Base-by-base conservation (phyloP, 2,797 vertebrate species). In the Sardinella longiceps region DNA sequence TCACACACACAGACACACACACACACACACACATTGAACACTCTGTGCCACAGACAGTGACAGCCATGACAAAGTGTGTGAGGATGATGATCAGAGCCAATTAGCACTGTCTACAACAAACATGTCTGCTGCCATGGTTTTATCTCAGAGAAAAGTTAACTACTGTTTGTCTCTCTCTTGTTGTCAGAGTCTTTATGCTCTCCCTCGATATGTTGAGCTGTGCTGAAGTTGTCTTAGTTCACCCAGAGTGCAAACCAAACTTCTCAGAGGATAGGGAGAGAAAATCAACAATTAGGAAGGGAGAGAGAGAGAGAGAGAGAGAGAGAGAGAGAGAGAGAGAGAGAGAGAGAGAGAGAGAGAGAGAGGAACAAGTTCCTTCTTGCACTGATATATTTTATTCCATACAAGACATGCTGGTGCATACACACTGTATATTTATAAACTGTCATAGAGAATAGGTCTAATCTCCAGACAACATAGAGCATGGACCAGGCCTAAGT, bases 1-100 rank as follows among this genome's bases (percentile, higher is more conserved):
- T 15, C 56, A 58, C 20, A 63, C n/a, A 28, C 60, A 63, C 25
- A 63, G 7, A 63, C 60, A 63, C 60, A 63, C 60, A 66, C 60
- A 66, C 25, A 66, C 63, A 66, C 30, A 74, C 30, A 74, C 30
- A 37, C 53, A 23, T 0, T 37, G 39, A 12, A 74, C 30, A 37
- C 33, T 37, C 30, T 37, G 66, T 33, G 20, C 14, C 12, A 15
- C 66, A 5, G 4, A 30, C 18, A 39, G 50, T 82, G 81, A 82
- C 81, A 56, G 56, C 30, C 43, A 56, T 70, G 74, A 60, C 15
- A 51, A 83, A 23, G 30, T 80, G 43, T 80, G 81, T 60, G 80
- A 63, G 56, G 25, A 56, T 33, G 50, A 43, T 80, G 51, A 82
- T 87, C 83, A 74, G 23, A 9, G 46, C 20, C 85, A 48, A 80